phyloP scores from a whole-genome alignment of 2,888 invertebrate species.

The Podotricha telesiphe region DNA sequence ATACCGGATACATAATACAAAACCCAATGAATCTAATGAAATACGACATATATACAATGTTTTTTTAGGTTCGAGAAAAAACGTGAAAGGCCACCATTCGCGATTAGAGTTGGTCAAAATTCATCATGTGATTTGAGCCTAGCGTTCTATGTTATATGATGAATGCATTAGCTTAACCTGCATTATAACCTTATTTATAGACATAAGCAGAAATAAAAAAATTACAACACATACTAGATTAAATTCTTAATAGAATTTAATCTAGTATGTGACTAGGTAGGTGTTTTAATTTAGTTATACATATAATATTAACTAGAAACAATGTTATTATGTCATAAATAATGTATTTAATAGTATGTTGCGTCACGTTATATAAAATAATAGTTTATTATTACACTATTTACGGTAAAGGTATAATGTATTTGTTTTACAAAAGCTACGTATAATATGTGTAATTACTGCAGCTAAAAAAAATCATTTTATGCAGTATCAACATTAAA shows the following conservation, averaged over 20 bases:
- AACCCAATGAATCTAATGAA: no score
- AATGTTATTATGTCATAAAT: constrained; percentile 6
- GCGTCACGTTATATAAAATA: neutral
- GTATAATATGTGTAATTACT: neutral
- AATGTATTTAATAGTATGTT: constrained; percentile 4
- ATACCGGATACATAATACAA: no score
- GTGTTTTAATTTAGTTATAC: neutral
- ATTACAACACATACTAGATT: neutral
- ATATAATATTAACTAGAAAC: neutral
- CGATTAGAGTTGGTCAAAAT: neutral
- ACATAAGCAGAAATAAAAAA: neutral
- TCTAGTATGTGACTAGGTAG: neutral
- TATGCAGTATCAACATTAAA: no score
- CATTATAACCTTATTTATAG: no score
- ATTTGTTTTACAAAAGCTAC: neutral
- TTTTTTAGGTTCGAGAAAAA: neutral
- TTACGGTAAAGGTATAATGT: neutral
- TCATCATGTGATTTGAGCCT: neutral
- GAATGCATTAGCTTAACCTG: neutral
- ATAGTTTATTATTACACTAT: neutral
- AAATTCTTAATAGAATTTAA: no score
- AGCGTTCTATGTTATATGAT: neutral
- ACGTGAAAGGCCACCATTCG: neutral
- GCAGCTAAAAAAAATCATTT: no score
- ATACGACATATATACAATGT: no score